These are phyloP conservation scores for Helicoverpa armigera DNA, from an alignment of 1,140 invertebrate species.

Conservation along the genomic window DNA sequence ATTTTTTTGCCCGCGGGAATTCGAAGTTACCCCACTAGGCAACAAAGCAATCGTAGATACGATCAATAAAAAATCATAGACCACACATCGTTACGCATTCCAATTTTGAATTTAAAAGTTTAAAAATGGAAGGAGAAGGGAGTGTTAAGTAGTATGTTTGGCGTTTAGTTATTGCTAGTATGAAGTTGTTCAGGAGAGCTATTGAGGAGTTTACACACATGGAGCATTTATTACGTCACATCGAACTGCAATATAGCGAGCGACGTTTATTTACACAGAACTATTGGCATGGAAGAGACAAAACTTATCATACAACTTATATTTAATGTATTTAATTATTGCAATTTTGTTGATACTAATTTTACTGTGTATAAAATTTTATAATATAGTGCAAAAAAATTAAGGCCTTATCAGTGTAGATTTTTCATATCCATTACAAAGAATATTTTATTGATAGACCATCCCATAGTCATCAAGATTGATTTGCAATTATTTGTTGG, in stretches of 20 bases:
- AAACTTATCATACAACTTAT: too few species aligned
- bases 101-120: neutral
- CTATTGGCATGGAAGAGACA: constrained; percentile 18
- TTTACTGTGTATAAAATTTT: too few species aligned
- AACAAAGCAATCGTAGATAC: constrained; percentile 19
- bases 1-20: constrained; percentile 50
- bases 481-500: neutral
- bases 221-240: constrained; percentile 66
- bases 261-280: constrained; percentile 48
- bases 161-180: constrained; percentile 23
- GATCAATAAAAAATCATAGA: constrained; percentile 47
- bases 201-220: constrained; percentile 39
- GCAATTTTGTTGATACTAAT: too few species aligned
- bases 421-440: too few species aligned
- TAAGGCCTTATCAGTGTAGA: too few species aligned
- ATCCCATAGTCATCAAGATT: neutral
- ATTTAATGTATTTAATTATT: too few species aligned
- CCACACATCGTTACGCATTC: constrained; percentile 62
- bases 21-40: neutral
- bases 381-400: too few species aligned
- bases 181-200: constrained; percentile 36
- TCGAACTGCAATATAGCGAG: constrained; percentile 60
- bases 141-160: constrained; percentile 1
- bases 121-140: constrained; percentile 2
- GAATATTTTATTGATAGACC: too few species aligned